These are phyloP conservation scores for Ochropleura plecta DNA, from an alignment of 2,888 invertebrate genomes.

Conservation along the genomic window DNA sequence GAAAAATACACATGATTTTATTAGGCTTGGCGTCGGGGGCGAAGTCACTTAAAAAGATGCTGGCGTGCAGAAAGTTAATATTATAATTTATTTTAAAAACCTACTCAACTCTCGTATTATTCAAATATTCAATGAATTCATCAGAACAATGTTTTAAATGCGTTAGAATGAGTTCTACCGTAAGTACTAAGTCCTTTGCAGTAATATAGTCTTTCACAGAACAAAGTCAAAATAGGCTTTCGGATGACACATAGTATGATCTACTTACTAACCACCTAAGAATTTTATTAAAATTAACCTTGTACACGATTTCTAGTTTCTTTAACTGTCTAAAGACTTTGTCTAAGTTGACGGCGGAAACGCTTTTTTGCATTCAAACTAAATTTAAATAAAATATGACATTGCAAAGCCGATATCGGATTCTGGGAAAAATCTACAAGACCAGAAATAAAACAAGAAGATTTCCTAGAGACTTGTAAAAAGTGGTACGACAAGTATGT, in stretches of 20 bases:
- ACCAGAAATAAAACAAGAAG: constrained; percentile 27
- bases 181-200: background rate
- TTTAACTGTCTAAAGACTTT: constrained; percentile 26
- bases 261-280: background rate
- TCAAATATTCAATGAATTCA: too few species aligned
- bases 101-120: too few species aligned
- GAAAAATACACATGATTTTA: too few species aligned
- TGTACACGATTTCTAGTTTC: background rate
- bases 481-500: constrained; percentile 48
- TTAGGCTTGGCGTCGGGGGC: too few species aligned
- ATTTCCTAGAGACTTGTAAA: constrained; percentile 25
- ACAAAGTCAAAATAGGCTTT: background rate
- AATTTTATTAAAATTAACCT: background rate
- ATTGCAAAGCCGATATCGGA: constrained; percentile 35
- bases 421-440: constrained; percentile 21
- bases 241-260: background rate
- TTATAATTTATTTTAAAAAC: too few species aligned
- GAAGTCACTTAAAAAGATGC: too few species aligned
- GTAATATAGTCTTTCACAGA: background rate
- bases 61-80: too few species aligned
- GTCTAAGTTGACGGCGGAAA: constrained; percentile 15
- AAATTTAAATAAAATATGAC: constrained; percentile 35
- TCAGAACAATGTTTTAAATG: too few species aligned
- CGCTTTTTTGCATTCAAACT: constrained; percentile 23
- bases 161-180: too few species aligned